Evolutionary conservation across 2,888 invertebrate genomes (phyloP).

Genomic region (Noctua janthina): DNA sequence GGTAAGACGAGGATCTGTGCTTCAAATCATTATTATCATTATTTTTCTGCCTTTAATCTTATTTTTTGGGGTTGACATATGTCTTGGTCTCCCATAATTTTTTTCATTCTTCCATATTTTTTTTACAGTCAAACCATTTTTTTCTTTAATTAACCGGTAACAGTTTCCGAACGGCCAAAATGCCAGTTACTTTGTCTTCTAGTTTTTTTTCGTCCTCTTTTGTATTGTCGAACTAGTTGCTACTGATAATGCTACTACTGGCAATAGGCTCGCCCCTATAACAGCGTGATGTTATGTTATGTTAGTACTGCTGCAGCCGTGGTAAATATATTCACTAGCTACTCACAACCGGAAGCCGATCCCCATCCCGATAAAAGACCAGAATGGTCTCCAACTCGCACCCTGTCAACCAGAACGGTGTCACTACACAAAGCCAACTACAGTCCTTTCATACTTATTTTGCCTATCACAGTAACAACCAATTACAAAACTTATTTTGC

Average conservation of each 20-base stretch:
- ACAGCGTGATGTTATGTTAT: no score
- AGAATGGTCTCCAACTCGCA: constrained; percentile 28
- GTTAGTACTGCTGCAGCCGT: no score
- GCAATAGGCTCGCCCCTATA: no score
- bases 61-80: no score
- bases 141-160: neutral
- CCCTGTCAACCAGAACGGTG: constrained; percentile 39
- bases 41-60: no score
- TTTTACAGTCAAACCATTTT: neutral
- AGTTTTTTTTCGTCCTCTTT: neutral
- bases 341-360: constrained; percentile 15
- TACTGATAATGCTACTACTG: no score
- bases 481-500: neutral
- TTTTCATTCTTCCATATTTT: no score
- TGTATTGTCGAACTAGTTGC: neutral
- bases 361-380: neutral
- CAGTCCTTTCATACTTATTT: neutral
- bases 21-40: no score
- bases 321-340: neutral
- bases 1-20: neutral
- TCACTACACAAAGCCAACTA: constrained; percentile 25
- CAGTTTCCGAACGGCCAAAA: neutral
- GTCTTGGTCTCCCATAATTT: no score
- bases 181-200: neutral
- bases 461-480: neutral